Evolutionary conservation across 2,888 invertebrate genomes (phyloP), one percentile per base, ranked within the genome.

Genomic region (Dioctria rufipes): DNA sequence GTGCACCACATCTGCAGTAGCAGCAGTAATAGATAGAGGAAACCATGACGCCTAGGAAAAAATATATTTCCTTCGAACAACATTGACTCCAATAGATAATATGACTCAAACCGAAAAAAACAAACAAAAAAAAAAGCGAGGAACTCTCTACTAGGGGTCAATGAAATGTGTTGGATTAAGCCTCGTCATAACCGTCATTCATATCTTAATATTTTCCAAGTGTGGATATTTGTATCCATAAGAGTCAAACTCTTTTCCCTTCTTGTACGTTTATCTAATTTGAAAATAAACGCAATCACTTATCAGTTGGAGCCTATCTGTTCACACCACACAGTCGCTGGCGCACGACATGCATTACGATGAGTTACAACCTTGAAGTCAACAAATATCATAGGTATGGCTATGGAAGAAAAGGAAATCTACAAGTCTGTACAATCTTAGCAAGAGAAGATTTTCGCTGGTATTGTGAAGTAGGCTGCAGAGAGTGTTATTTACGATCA

Each of bases 211-310:
- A 65, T 40, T 42, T 13, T 13, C 39, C 39, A n/a, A 37, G n/a
- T 37, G 40, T 13, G 6, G 6, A 25, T 25, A 25, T 25, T 25
- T 25, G 25, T 25, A 25, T 25, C 25, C 25, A 25, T 25, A 25
- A 54, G 54, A n/a, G 8, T 5, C 49, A 46, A 25, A 43, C 13
- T 13, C 43, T 42, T 66, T 46, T 65, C 9, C 2, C 51, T 37
- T 51, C 69, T 43, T 67, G 46, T 51, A 37, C 54, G 25, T 25
- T 54, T 54, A n/a, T 69, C 39, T 39, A 69, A 69, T 69, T 69
- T 51, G 51, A 69, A 69, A 69, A 51, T 69, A 69, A 69, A 69
- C 69, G 51, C 51, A 51, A 69, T 69, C 46, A 69, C 69, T 46
- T 39, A 51, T 37, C 51, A 39, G 39, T 39, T 37, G 69, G 51